Evolutionary conservation across 2,797 vertebrate genomes (phyloP).

Genomic region (Capromys pilorides): DNA sequence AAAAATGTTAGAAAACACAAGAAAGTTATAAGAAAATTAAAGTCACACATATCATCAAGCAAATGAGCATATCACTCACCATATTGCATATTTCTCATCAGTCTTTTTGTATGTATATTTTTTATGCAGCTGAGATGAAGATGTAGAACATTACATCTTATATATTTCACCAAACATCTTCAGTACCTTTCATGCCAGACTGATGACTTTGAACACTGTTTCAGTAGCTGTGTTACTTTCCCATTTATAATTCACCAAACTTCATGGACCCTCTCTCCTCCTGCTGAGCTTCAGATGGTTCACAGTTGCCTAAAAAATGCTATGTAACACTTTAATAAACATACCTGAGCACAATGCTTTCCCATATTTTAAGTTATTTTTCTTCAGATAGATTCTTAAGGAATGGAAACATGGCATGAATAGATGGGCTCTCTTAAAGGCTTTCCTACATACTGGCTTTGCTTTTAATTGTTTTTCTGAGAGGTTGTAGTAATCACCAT

Average conservation of each 20-base stretch:
- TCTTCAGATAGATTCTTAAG: background rate
- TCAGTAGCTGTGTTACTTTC: background rate
- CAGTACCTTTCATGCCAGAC: background rate
- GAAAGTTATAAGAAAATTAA: conserved; percentile 15
- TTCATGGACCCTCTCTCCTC: background rate
- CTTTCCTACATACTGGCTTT: background rate
- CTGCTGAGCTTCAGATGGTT: background rate
- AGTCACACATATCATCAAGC: background rate
- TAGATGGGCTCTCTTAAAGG: background rate
- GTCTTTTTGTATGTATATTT: background rate
- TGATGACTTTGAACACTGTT: background rate
- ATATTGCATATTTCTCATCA: conserved; percentile 12
- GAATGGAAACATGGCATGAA: background rate
- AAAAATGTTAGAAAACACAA: background rate
- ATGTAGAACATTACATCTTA: background rate
- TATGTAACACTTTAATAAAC: background rate
- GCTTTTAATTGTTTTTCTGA: conserved; percentile 22
- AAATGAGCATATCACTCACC: background rate
- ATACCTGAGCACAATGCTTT: background rate
- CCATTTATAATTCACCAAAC: background rate
- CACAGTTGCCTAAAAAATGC: background rate
- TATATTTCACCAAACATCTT: background rate
- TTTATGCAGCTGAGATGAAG: background rate
- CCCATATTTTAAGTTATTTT: conserved; percentile 33
- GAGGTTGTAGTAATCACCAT: background rate